These are phyloP conservation scores for Myotis planiceps DNA, from an alignment of 2,797 vertebrate species.

Conservation along the genomic window DNA sequence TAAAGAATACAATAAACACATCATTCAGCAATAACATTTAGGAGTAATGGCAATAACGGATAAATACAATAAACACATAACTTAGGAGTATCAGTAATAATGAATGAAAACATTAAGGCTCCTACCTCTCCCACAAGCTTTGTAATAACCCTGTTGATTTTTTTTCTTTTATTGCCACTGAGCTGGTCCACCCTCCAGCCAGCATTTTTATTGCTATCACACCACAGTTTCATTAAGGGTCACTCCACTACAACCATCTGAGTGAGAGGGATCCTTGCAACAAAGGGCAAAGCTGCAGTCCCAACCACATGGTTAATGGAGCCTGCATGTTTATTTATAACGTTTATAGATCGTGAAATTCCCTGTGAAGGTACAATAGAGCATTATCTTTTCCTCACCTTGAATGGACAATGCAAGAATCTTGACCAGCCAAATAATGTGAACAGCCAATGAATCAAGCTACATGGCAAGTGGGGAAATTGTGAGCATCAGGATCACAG, in stretches of 20 bases:
- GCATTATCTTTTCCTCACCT: neutral
- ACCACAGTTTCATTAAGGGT: neutral
- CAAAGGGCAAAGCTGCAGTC: neutral
- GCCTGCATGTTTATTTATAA: neutral
- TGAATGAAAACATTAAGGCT: neutral
- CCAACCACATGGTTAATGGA: neutral
- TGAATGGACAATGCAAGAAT: neutral
- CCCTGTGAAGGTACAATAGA: neutral
- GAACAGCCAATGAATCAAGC: neutral
- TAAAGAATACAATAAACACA: neutral
- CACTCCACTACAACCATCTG: neutral
- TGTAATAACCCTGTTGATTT: neutral
- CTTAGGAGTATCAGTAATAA: neutral
- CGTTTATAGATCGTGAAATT: neutral
- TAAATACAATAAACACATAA: neutral
- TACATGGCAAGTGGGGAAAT: accelerated
- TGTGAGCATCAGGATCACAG: neutral
- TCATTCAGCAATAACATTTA: neutral
- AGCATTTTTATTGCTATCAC: neutral
- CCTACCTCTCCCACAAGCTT: neutral
- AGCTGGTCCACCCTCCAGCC: neutral
- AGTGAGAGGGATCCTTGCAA: neutral
- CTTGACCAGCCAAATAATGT: neutral
- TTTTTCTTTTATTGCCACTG: neutral
- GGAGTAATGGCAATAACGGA: neutral